phyloP scores from a whole-genome alignment of 2,888 invertebrate species.

The Drosophila monieri region DNA sequence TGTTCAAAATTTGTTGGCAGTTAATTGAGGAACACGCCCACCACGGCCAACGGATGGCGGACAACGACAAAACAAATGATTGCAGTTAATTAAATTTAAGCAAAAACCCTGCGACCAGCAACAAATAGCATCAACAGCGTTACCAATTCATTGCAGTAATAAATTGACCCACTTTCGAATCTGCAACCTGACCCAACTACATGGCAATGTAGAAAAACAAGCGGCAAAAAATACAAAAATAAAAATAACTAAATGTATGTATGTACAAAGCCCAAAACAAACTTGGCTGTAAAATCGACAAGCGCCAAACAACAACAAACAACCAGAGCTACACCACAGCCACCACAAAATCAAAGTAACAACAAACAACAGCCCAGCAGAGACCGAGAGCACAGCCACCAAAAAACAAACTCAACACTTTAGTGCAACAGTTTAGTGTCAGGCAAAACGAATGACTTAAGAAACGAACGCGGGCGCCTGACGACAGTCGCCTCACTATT shows the following conservation, averaged over 20 bases:
- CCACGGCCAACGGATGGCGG: constrained; percentile 11
- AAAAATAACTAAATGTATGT: constrained; percentile 15
- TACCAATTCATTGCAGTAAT: constrained; percentile 74
- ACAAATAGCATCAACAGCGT: constrained; percentile 33
- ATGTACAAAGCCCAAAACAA: constrained; percentile 58
- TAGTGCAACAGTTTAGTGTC: constrained; percentile 74
- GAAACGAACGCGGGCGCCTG: constrained; percentile 72
- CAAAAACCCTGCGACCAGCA: constrained; percentile 28
- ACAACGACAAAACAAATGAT: constrained; percentile 31
- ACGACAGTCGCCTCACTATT: constrained; percentile 52
- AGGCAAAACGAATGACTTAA: constrained; percentile 74
- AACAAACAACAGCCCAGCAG: constrained; percentile 15
- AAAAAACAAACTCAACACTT: constrained; percentile 61
- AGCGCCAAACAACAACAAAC: constrained; percentile 61
- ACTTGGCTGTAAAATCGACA: constrained; percentile 66
- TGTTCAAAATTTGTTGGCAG: constrained; percentile 43
- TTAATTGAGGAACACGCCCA: constrained; percentile 64
- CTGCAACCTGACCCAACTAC: constrained; percentile 79
- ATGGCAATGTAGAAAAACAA: constrained; percentile 62
- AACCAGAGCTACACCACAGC: constrained; percentile 24
- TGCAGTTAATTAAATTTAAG: constrained; percentile 67
- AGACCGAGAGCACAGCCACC: constrained; percentile 25
- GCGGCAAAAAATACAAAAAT: constrained; percentile 17
- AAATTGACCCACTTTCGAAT: constrained; percentile 80
- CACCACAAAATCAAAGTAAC: constrained; percentile 21